These are phyloP conservation scores for Gymnoscopelus microlampas DNA, from an alignment of 2,797 vertebrate genomes.

Conservation along the genomic window DNA sequence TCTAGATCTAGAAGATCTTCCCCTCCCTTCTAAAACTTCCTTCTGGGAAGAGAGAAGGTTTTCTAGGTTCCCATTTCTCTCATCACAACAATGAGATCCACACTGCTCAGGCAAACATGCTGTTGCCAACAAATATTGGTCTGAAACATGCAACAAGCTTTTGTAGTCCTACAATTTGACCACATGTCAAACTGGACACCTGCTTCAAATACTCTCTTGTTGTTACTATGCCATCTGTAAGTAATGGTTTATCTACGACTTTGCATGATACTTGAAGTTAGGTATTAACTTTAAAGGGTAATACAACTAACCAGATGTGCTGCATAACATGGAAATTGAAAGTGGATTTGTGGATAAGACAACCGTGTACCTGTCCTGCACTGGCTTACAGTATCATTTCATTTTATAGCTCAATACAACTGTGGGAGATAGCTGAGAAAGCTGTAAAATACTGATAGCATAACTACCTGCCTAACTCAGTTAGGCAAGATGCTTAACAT, in stretches of 20 bases:
- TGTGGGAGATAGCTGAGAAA: no score
- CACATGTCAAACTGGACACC: not conserved
- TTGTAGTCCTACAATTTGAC: not conserved
- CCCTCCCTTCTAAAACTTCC: no score
- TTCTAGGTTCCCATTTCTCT: no score
- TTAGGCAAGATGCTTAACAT: no score
- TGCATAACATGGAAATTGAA: not conserved
- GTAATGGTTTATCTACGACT: not conserved
- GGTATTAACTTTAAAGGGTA: not conserved
- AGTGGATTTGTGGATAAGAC: not conserved
- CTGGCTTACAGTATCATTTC: not conserved
- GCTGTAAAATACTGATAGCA: no score
- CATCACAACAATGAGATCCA: no score
- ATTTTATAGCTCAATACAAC: no score
- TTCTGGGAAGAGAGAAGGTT: no score
- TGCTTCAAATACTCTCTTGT: slow-evolving; percentile 1
- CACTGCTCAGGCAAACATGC: not conserved
- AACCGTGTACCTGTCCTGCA: not conserved
- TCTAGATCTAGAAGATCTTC: no score
- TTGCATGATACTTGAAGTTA: not conserved
- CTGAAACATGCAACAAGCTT: not conserved
- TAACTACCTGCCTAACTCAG: no score
- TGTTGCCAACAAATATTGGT: not conserved
- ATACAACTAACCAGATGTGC: slow-evolving; percentile 1
- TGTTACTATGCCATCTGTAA: not conserved